Evolutionary conservation across 2,888 invertebrate genomes (phyloP).

Genomic region (Torymus auratus): DNA sequence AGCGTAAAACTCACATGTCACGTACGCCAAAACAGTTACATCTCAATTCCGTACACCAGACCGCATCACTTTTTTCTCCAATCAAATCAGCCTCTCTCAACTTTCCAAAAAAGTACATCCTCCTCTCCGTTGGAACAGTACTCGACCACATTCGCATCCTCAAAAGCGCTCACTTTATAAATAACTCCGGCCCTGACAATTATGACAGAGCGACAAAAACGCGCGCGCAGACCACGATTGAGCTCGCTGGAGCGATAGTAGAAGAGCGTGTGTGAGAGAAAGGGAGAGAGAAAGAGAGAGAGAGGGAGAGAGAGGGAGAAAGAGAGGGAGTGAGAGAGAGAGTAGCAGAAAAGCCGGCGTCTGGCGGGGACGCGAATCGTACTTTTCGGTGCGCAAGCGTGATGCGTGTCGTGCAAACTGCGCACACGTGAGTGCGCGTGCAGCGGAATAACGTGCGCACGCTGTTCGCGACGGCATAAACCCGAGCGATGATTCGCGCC

Average conservation of each 20-base stretch:
- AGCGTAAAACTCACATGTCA: too few species aligned
- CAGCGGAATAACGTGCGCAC: neutral
- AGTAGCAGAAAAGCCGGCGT: constrained; percentile 30
- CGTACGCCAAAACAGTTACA: too few species aligned
- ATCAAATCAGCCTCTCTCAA: too few species aligned
- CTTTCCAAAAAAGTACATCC: too few species aligned
- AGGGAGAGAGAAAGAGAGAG: neutral
- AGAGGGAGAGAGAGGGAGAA: neutral
- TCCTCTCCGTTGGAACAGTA: too few species aligned
- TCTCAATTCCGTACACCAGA: too few species aligned
- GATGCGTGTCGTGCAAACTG: constrained; percentile 39
- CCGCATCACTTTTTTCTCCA: too few species aligned
- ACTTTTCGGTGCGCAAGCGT: constrained; percentile 39
- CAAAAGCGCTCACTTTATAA: too few species aligned
- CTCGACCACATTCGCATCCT: too few species aligned
- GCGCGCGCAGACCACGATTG: neutral
- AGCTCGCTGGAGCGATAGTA: neutral
- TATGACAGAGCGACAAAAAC: neutral
- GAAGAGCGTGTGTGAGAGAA: constrained; percentile 13
- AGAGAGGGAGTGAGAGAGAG: neutral
- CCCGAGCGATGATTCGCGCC: neutral
- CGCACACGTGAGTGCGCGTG: neutral
- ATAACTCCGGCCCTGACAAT: too few species aligned
- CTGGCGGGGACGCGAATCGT: constrained; percentile 48
- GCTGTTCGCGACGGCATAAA: neutral